Conservation (phyloP, 2,113 vertebrate species). For the Centropristis striata region DNA sequence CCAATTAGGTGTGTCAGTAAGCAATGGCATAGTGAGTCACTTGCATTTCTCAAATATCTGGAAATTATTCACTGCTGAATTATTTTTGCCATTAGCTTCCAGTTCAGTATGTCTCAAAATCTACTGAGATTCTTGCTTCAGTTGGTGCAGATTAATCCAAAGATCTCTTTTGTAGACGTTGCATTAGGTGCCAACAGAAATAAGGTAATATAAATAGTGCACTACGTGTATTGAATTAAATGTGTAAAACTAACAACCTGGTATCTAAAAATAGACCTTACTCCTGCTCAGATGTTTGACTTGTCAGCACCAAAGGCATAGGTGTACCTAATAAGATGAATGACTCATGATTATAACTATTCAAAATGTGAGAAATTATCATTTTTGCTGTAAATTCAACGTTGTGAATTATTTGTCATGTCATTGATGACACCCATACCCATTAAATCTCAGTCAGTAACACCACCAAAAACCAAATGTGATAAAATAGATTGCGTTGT, state of each 20-base stretch:
- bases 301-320: neutral
- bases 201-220: too few relatives aligned
- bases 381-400: neutral
- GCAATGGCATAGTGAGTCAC: slow-evolving; percentile 5
- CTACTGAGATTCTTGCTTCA: neutral
- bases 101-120: neutral
- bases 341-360: too few relatives aligned
- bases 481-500: slow-evolving; percentile 24
- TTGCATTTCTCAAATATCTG: slow-evolving; percentile 10
- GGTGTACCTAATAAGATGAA: neutral
- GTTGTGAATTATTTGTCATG: neutral
- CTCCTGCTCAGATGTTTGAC: too few relatives aligned
- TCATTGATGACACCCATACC: neutral
- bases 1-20: neutral
- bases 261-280: too few relatives aligned
- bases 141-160: neutral
- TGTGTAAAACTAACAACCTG: too few relatives aligned
- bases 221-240: too few relatives aligned
- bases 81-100: neutral
- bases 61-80: slow-evolving; percentile 4
- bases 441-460: slow-evolving; percentile 15
- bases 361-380: too few relatives aligned
- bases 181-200: neutral
- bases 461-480: slow-evolving; percentile 12
- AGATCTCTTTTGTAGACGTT: neutral